Conservation (phyloP, 2,888 invertebrate genomes). For the Leptopterna dolabrata region DNA sequence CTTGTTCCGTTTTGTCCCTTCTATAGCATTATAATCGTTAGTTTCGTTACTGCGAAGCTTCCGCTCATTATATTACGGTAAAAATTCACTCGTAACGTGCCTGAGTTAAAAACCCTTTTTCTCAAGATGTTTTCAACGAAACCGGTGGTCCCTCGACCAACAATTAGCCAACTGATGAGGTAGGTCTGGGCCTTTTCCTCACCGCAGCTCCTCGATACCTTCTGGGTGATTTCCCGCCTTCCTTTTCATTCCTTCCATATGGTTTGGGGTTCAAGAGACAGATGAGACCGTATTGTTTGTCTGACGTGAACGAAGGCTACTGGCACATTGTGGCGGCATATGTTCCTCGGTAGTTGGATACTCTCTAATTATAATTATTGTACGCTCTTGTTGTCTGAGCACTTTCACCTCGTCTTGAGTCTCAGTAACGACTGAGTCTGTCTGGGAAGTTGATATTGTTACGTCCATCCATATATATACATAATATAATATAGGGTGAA, state of each 20-base stretch:
- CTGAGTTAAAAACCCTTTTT: conserved; percentile 12
- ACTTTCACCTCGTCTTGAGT: not conserved
- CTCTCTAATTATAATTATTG: conserved; percentile 7
- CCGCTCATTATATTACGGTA: conserved; percentile 23
- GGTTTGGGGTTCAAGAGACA: not conserved
- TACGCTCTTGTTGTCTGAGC: not conserved
- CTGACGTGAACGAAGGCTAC: conserved; percentile 3
- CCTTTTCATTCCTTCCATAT: not conserved
- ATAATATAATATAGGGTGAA: too few species aligned
- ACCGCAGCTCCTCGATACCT: not conserved
- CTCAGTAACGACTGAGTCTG: too few species aligned
- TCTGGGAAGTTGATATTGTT: too few species aligned
- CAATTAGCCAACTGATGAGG: conserved; percentile 40
- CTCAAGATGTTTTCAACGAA: not conserved
- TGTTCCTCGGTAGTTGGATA: not conserved
- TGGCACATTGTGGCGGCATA: not conserved
- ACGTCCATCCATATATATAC: too few species aligned
- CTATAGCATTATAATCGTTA: not conserved
- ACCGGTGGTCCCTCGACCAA: not conserved
- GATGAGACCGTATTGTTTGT: conserved; percentile 2
- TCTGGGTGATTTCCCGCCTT: not conserved
- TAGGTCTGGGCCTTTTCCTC: not conserved
- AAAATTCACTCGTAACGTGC: not conserved
- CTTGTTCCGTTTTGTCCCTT: not conserved
- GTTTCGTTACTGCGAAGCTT: conserved; percentile 38